These are phyloP conservation scores for Melanotaenia pygmaea DNA, from an alignment of 2,797 vertebrate genomes.

Conservation along the genomic window DNA sequence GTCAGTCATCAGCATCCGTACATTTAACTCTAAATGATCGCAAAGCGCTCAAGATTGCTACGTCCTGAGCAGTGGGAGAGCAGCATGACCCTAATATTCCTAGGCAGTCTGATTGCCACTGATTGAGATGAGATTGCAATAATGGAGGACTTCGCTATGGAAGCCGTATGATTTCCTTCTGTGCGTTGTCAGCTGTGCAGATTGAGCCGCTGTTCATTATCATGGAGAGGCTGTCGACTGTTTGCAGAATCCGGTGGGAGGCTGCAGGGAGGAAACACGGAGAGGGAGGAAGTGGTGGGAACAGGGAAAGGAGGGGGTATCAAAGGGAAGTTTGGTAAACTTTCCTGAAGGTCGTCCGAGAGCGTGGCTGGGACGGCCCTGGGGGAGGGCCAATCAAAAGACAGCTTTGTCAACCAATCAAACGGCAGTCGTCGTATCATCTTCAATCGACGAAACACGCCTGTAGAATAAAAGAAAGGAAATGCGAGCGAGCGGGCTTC, in stretches of 20 bases:
- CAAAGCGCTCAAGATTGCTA: constrained; percentile 8
- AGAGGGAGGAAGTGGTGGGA: constrained; percentile 50
- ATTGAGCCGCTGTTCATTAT: constrained; percentile 74
- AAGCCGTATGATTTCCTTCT: constrained; percentile 58
- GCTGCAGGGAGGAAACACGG: constrained; percentile 61
- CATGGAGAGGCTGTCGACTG: constrained; percentile 73
- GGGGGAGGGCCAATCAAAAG: constrained; percentile 77
- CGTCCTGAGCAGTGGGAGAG: constrained; percentile 35
- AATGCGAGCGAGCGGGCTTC: constrained; percentile 38
- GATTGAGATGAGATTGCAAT: constrained; percentile 76
- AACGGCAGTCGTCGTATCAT: constrained; percentile 73
- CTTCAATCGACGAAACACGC: constrained; percentile 70
- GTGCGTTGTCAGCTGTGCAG: constrained; percentile 67
- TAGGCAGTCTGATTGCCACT: constrained; percentile 67
- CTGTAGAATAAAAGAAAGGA: constrained; percentile 61
- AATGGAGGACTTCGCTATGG: constrained; percentile 29
- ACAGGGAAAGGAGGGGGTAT: constrained; percentile 47
- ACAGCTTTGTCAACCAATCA: constrained; percentile 82
- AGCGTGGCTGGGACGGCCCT: constrained; percentile 74
- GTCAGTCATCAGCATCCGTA: constrained; percentile 39
- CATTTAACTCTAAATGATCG: constrained; percentile 37
- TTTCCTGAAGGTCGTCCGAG: constrained; percentile 82
- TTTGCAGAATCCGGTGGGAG: constrained; percentile 66
- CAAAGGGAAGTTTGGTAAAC: constrained; percentile 81
- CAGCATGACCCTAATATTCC: constrained; percentile 54